These are phyloP conservation scores for Callosobruchus maculatus DNA, from an alignment of 2,888 invertebrate species.

Conservation along the genomic window DNA sequence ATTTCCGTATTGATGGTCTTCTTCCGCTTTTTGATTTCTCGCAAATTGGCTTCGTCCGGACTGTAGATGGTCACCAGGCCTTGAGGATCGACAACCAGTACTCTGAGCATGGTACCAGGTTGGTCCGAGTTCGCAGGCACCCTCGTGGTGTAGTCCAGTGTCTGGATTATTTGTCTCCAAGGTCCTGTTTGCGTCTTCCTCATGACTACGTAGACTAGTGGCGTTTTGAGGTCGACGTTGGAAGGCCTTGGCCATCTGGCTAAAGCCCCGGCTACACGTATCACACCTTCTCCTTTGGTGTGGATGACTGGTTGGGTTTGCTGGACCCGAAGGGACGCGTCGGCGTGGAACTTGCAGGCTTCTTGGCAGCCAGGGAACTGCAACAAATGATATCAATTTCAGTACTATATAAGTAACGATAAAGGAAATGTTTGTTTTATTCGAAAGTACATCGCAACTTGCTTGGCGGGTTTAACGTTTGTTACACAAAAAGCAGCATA, in stretches of 20 bases:
- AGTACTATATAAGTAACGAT: conserved; percentile 7
- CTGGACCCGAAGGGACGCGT: conserved; percentile 57
- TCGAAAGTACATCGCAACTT: too few relatives aligned
- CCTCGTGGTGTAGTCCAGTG: conserved; percentile 60
- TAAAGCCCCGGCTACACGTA: conserved; percentile 60
- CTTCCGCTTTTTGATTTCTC: conserved; percentile 44
- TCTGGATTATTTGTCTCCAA: conserved; percentile 66
- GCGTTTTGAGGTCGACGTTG: conserved; percentile 54
- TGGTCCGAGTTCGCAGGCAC: conserved; percentile 62
- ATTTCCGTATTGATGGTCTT: conserved; percentile 53
- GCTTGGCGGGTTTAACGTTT: too few relatives aligned
- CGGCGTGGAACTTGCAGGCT: conserved; percentile 66
- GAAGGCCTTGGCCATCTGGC: conserved; percentile 65
- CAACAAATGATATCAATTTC: conserved; percentile 34
- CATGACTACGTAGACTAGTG: conserved; percentile 69
- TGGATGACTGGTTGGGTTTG: conserved; percentile 68
- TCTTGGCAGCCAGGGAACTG: conserved; percentile 72
- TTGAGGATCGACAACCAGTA: conserved; percentile 67
- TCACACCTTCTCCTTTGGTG: conserved; percentile 66
- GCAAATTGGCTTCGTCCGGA: conserved; percentile 59
- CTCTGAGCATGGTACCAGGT: conserved; percentile 60
- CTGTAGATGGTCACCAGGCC: conserved; percentile 69
- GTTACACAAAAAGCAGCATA: too few relatives aligned
- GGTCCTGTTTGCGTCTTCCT: conserved; percentile 61
- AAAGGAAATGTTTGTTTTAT: too few relatives aligned